These are phyloP conservation scores for Cheilosia vulpina DNA, from an alignment of 2,888 invertebrate genomes.

Conservation along the genomic window DNA sequence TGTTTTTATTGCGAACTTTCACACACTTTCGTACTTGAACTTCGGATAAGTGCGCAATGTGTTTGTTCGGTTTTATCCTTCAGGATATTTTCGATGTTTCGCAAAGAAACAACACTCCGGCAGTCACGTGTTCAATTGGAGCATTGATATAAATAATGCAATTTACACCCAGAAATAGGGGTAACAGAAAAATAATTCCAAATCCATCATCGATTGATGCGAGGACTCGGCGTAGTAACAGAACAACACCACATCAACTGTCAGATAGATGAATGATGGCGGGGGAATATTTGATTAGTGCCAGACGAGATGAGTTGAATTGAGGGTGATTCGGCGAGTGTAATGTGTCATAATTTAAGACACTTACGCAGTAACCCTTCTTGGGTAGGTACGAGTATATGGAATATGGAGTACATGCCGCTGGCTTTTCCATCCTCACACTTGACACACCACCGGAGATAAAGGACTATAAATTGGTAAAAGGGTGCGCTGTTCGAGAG, in stretches of 20 bases:
- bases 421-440: constrained; percentile 13
- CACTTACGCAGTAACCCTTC: constrained; percentile 63
- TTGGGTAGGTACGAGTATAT: background rate
- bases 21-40: constrained; percentile 66
- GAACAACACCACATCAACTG: constrained; percentile 50
- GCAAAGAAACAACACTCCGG: constrained; percentile 56
- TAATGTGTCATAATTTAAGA: constrained; percentile 64
- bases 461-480: constrained; percentile 51
- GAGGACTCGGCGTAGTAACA: constrained; percentile 53
- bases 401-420: background rate
- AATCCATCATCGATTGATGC: constrained; percentile 70
- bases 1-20: constrained; percentile 54
- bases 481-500: constrained; percentile 39
- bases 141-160: constrained; percentile 73
- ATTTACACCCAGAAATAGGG: constrained; percentile 59
- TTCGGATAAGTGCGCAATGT: constrained; percentile 58
- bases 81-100: constrained; percentile 62
- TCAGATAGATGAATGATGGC: constrained; percentile 58
- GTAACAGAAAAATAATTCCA: constrained; percentile 18
- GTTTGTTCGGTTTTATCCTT: constrained; percentile 67
- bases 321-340: constrained; percentile 43
- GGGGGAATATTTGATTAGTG: constrained; percentile 69
- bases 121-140: constrained; percentile 69
- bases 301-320: constrained; percentile 41
- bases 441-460: constrained; percentile 45